Evolutionary conservation across 2,888 invertebrate genomes (phyloP), one percentile per base, ranked within the genome.

Genomic region (Macaria notata): DNA sequence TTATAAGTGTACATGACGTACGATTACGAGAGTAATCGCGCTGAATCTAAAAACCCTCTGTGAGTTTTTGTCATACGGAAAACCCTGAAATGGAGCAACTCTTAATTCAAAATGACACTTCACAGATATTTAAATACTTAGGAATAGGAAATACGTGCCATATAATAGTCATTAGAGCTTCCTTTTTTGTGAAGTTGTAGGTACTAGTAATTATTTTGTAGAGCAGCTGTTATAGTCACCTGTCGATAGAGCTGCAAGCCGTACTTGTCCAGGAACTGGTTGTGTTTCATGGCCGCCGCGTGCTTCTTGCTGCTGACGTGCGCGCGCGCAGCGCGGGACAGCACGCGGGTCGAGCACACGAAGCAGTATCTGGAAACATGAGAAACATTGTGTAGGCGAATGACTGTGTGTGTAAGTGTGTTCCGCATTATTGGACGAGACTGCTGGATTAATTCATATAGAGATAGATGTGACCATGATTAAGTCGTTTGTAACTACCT

Each of bases 161-260:
- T 5, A 9, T 41, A 8, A 9, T 41, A 8, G 5, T 9, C 9
- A 41, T 41, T 9, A 19, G 19, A 19, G 19, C 19, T 2, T 19
- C 19, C 19, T 19, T 19, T 19, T 19, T 9, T 9, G 9, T 41
- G 41, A 9, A 41, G 41, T 41, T 9, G 38, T 38, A 7, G 38
- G 38, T 38, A 38, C 8, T 19, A 19, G 19, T 19, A 19, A 19
- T 19, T 19, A 19, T 19, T n/a, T 19, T 19, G 19, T 19, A 38
- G 38, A n/a, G 8, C 19, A n/a, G 7, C 6, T 3, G 7, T 5
- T 6, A 3, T 4, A 38, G 19, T 65, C 9, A 78, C 82, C 77
- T 81, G 81, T 58, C 81, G 62, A 3, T 81, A 56, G 8, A 79
- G 60, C 54, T 72, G 68, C 9, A 65, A 70, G 1, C 70, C 41